Base-by-base conservation (phyloP, 2,113 vertebrate species). In the Verasper variegatus region DNA sequence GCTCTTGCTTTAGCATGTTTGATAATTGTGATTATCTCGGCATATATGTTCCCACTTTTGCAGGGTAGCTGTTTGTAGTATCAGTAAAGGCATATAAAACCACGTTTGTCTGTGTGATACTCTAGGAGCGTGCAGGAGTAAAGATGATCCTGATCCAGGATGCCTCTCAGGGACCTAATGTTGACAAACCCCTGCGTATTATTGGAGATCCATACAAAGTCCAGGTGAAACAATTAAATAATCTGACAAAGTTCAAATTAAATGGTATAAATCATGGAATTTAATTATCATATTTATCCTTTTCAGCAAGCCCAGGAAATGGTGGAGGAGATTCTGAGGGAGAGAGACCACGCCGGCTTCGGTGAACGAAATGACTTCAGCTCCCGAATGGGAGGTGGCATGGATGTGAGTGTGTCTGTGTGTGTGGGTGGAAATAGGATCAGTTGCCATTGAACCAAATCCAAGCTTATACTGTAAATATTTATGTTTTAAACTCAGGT, bases 271-370 rank as follows among this genome's bases (percentile, higher is more conserved):
- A 20, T 14, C 2, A 4, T 20, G 3, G 12, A 4, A 4, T 12
- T 1, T 57, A 57, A 62, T 23, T 15, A 37, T 37, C 5, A n/a
- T 18, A n/a, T 51, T 62, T 51, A 17, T 26, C 1, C 20, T n/a
- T 17, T 54, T 17, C 86, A 96, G 96, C 95, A 96, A 96, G 96
- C 96, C 3, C 94, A 95, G 11, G 96, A 96, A 89, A 95, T 96
- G 96, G 96, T 96, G 73, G 94, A 96, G 93, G 95, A 96, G 84
- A 96, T 96, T 7, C 90, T 96, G 10, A 91, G 95, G 15, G 95
- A 96, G 47, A 89, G 95, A 52, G 95, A 96, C 87, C 94, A 96
- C 20, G 90, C 91, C 0, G 93, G 93, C 61, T 96, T 94, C 9
- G 94, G 92, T 70, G 95, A 96, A 76, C 85, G 95, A 68, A 95